Evolutionary conservation across 2,113 vertebrate species (phyloP).

Genomic region (Desmodus rotundus): DNA sequence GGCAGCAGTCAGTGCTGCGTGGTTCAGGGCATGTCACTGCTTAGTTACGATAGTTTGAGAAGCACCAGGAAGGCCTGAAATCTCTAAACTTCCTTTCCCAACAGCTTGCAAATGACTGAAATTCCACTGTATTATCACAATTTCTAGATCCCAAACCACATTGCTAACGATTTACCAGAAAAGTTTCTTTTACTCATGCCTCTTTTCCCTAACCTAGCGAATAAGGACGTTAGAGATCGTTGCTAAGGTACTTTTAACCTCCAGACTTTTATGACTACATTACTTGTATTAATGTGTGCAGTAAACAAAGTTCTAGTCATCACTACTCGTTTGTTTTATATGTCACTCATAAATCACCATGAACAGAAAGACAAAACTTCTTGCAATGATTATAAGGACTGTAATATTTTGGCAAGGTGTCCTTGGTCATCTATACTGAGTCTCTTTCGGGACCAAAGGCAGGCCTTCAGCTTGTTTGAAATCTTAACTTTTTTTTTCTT

Average conservation of each 20-base stretch:
- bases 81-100: not conserved
- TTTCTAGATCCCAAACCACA: not conserved
- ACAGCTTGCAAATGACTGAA: not conserved
- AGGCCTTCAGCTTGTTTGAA: not conserved
- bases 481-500: not conserved
- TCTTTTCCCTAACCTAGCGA: not conserved
- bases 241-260: not conserved
- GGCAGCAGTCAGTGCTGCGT: not conserved
- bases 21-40: not conserved
- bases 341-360: not conserved
- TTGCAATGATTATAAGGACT: not conserved
- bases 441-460: not conserved
- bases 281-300: not conserved
- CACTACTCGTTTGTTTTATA: not conserved
- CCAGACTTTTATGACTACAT: not conserved
- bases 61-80: not conserved
- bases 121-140: not conserved
- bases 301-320: not conserved
- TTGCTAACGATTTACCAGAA: not conserved
- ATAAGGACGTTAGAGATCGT: not conserved
- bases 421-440: not conserved
- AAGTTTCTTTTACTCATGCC: not conserved
- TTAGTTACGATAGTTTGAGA: not conserved
- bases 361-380: not conserved
- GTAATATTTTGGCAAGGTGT: not conserved